Evolutionary conservation across 2,888 invertebrate species (phyloP), one percentile per base, ranked within the genome.

Genomic region (Archips crataeganus): DNA sequence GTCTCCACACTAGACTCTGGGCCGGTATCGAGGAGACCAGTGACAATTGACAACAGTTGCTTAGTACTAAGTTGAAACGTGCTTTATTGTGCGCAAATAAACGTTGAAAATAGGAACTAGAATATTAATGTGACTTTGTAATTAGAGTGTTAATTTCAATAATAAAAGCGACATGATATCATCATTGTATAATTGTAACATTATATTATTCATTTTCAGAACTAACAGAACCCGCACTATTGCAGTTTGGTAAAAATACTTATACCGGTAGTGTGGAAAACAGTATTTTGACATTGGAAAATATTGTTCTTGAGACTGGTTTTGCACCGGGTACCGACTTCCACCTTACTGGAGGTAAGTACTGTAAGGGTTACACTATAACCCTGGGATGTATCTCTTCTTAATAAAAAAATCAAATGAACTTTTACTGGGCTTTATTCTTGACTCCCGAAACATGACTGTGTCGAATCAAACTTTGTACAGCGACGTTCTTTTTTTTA

Each of bases 241-340:
- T 92, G 84, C 81, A 76, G 59, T 92, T 92, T 81, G 77, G 85
- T 10, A 82, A 84, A 77, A 85, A 83, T 64, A 84, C 82, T 32
- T 92, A 91, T 75, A 77, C 78, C 23, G 91, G 89, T 10, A 71
- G 76, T 8, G 74, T 90, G 51, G 81, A 85, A 67, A 76, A 84
- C 51, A 79, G 81, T 65, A 64, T 51, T 6, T 70, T 91, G 11
- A 75, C 65, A 9, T 70, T 85, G 2, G 88, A 87, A 65, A 75
- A 78, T 69, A 82, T 92, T 47, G 72, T 83, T 36, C 84, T 92
- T 4, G 80, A 81, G 59, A 78, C 78, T 64, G 92, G 90, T 23
- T 89, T 82, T 75, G 77, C 78, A 9, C 10, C 74, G 36, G 82
- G 79, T 63, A 88, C 87, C 0, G 70, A 80, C 6, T 91, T 90